phyloP scores from a whole-genome alignment of 1,140 invertebrate genomes.

The Arctopsyche grandis region DNA sequence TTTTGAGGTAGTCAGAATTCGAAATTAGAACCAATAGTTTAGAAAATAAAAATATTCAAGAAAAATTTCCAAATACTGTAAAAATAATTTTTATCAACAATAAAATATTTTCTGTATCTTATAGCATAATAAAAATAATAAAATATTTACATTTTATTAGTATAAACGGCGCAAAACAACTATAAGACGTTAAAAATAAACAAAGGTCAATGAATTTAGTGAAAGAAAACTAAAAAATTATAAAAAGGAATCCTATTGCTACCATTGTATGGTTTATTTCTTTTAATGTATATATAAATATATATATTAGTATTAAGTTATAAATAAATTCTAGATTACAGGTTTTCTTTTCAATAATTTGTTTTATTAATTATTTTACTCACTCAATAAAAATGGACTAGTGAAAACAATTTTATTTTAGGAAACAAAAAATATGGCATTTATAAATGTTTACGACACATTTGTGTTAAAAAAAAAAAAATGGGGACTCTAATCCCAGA shows the following conservation, averaged over 20 bases:
- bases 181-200: too few species aligned
- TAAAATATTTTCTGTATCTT: too few species aligned
- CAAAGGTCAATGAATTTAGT: not conserved
- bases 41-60: not conserved
- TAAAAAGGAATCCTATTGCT: conserved; percentile 4
- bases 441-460: not conserved
- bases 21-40: conserved; percentile 10
- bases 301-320: conserved; percentile 23
- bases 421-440: conserved; percentile 38
- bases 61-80: too few species aligned
- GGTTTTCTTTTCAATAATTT: conserved; percentile 2
- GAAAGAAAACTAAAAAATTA: conserved; percentile 9
- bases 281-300: not conserved
- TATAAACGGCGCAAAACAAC: too few species aligned
- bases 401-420: conserved; percentile 46
- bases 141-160: too few species aligned
- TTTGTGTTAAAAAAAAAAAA: conserved; percentile 20
- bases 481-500: conserved; percentile 52
- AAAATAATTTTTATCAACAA: too few species aligned
- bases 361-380: conserved; percentile 25
- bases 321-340: conserved; percentile 29
- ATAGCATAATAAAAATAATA: too few species aligned
- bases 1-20: conserved; percentile 22
- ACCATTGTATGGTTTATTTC: conserved; percentile 18
- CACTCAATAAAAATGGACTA: conserved; percentile 45